Evolutionary conservation across 1,140 invertebrate genomes (phyloP), one percentile per base, ranked within the genome.

Genomic region (Nasonia vitripennis): DNA sequence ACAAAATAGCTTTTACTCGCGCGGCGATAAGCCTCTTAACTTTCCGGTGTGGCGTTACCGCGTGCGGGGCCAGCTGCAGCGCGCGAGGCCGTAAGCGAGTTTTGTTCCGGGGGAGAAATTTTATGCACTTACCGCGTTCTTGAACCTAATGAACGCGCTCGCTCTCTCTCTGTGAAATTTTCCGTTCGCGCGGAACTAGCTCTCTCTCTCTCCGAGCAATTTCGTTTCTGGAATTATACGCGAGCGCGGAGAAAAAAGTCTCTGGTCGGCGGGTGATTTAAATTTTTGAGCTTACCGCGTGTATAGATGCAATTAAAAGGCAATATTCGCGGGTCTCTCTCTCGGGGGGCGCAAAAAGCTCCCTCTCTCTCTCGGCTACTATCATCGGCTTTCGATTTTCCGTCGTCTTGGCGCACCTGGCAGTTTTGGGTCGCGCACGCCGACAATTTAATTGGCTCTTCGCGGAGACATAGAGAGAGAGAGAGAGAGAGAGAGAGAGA

Each of bases 401-500:
- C 55, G 55, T 62, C 55, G 68, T 71, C 31, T 41, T 37, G 20
- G 77, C 48, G 51, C 45, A 78, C 51, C 77, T 84, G 75, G 67
- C 82, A 84, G 74, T 84, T 78, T 84, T 55, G 62, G 75, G 51
- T 67, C 51, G 74, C 20, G 45, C 20, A n/a, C 41, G n/a, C 45
- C 73, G 48, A 78, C 81, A 83, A 83, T 83, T 83, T 83, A 83
- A 83, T 78, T 83, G 51, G 34, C 55, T n/a, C 55, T 62, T 62
- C 23, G 48, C 27, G 45, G 37, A 45, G 67, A 80, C 12, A 51
- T 20, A 81, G 48, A 62, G 41, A 11, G 27, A 80, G 73, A 34
- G 34, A 34, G 34, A 34, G 34, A 34, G 34, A 34, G 34, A 34
- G 34, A 34, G 34, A 34, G 5, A 0, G 27, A 27, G 0, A 27